Percentiles rank a stretch among this genome's conserved stretches.
Evolutionary conservation across 2,113 vertebrate species (phyloP).

Genomic region (Zootoca vivipara): DNA sequence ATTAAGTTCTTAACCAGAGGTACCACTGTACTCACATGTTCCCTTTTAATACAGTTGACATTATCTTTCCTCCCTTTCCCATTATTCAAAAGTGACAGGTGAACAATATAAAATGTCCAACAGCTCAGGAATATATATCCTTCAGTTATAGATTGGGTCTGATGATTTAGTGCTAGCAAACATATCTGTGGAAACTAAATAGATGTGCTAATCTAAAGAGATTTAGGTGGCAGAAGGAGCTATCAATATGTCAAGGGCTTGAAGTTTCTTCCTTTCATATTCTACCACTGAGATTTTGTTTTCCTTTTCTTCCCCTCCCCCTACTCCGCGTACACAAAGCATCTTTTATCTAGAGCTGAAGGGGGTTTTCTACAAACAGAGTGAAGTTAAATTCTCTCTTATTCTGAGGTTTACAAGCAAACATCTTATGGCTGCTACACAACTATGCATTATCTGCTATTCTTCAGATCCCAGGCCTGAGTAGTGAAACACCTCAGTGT

Average conservation of each 20-base stretch:
- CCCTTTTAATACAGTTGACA: constrained; percentile 39
- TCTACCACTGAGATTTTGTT: constrained; percentile 27
- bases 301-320: constrained; percentile 41
- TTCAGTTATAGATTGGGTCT: constrained; percentile 56
- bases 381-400: neutral
- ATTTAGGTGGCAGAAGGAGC: constrained; percentile 62
- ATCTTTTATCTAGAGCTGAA: neutral
- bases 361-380: neutral
- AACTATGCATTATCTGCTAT: neutral
- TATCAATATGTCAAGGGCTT: constrained; percentile 63
- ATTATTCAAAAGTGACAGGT: constrained; percentile 67
- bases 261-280: constrained; percentile 45
- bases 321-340: neutral
- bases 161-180: constrained; percentile 70
- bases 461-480: neutral
- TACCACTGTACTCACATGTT: constrained; percentile 29
- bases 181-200: constrained; percentile 56
- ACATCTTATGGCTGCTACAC: too few relatives aligned
- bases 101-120: constrained; percentile 47
- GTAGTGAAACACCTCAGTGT: neutral
- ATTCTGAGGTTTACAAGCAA: neutral
- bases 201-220: constrained; percentile 65
- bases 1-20: too few relatives aligned
- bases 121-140: constrained; percentile 57
- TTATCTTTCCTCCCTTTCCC: constrained; percentile 47